A percentile compares a stretch with the other conserved stretches of the same genome.
These are phyloP conservation scores for Montipora capitata DNA, from an alignment of 92 coral and sea anemone species.

Conservation along the genomic window DNA sequence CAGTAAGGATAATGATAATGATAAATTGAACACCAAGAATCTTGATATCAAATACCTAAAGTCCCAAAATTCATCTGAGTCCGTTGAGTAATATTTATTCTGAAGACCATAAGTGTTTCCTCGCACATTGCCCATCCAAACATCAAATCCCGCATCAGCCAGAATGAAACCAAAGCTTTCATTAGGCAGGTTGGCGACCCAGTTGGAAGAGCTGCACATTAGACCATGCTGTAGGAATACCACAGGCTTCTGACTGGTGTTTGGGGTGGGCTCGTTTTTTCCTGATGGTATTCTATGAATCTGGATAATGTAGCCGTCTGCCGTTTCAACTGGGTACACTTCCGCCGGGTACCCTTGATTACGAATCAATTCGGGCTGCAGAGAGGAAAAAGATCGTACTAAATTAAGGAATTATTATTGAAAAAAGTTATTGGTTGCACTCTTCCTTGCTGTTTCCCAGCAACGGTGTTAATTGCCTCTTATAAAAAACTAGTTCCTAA, in stretches of 20 bases:
- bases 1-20: too few species aligned
- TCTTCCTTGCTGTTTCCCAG: too few species aligned
- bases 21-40: too few species aligned
- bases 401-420: too few species aligned
- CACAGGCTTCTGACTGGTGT: slow-evolving; percentile 79
- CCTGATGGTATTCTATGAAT: slow-evolving; percentile 96
- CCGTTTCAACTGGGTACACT: slow-evolving; percentile 85
- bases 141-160: slow-evolving; percentile 96
- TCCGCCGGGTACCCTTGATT: slow-evolving; percentile 98
- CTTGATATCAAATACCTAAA: slow-evolving; percentile 75
- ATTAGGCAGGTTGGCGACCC: slow-evolving; percentile 92
- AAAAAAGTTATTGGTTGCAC: too few species aligned
- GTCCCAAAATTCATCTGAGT: slow-evolving; percentile 91
- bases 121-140: slow-evolving; percentile 95
- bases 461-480: too few species aligned
- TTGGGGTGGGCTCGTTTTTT: slow-evolving; percentile 50
- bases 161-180: slow-evolving; percentile 92
- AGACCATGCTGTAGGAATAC: slow-evolving; percentile 93
- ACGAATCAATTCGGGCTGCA: slow-evolving; percentile 83
- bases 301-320: slow-evolving; percentile 92
- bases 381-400: background rate
- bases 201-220: slow-evolving; percentile 86
- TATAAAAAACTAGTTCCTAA: too few species aligned
- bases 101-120: slow-evolving; percentile 92
- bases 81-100: slow-evolving; percentile 76